Conservation (phyloP, 2,797 vertebrate species). For the Alauda arvensis region DNA sequence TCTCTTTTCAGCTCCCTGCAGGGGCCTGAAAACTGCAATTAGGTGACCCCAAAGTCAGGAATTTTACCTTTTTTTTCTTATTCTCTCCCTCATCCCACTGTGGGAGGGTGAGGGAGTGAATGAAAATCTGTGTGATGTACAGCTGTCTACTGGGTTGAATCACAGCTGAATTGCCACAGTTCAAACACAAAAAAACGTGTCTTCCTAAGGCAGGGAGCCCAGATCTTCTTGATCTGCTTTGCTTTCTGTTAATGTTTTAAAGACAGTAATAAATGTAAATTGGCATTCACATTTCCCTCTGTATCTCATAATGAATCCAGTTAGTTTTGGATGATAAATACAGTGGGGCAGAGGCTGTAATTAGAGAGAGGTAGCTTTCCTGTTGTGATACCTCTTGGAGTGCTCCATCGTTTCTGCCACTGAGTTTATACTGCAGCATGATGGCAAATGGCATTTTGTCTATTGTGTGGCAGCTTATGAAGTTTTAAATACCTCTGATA, state of each 20-base stretch:
- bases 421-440: neutral
- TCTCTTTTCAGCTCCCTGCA: neutral
- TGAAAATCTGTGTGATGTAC: neutral
- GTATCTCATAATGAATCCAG: neutral
- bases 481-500: neutral
- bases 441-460: neutral
- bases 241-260: neutral
- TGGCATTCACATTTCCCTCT: neutral
- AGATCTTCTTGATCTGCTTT: neutral
- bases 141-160: neutral
- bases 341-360: neutral
- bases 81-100: neutral
- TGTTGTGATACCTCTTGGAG: neutral
- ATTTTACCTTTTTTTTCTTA: neutral
- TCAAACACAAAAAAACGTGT: neutral
- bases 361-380: neutral
- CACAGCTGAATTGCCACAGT: neutral
- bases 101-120: neutral
- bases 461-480: neutral
- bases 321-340: neutral
- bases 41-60: neutral
- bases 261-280: neutral
- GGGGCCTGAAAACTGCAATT: neutral
- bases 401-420: rapidly evolving
- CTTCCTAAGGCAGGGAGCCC: neutral